Percentiles rank a stretch among this genome's conserved stretches.
Evolutionary conservation across 2,888 invertebrate species (phyloP).

Genomic region (Odontothrips loti): DNA sequence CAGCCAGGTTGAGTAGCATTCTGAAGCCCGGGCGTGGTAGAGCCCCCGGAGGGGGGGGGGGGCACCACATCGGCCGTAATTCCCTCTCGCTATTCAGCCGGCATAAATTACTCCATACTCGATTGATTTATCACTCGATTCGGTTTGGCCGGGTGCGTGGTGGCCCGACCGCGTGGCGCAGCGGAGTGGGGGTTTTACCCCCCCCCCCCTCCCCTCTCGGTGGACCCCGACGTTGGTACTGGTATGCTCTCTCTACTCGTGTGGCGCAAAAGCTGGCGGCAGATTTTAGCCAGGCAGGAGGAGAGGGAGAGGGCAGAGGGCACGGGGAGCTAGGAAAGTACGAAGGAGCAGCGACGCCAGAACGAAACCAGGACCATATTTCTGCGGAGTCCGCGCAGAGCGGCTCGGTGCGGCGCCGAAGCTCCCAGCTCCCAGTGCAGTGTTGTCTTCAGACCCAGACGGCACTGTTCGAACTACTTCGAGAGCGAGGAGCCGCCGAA

Average conservation of each 20-base stretch:
- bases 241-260: background rate
- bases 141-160: background rate
- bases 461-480: background rate
- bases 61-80: background rate
- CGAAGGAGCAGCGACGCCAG: background rate
- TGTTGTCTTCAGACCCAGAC: background rate
- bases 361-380: background rate
- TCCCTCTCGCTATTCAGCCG: background rate
- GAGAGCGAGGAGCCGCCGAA: background rate
- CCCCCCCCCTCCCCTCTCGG: background rate
- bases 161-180: background rate
- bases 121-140: slow-evolving; percentile 23
- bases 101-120: slow-evolving; percentile 10
- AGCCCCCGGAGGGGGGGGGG: too few species aligned
- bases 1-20: too few species aligned
- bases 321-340: background rate
- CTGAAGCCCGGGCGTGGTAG: too few species aligned
- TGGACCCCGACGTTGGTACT: background rate
- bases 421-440: background rate
- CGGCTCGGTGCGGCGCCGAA: background rate
- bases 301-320: background rate
- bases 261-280: background rate
- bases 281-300: background rate
- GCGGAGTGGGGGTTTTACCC: background rate
- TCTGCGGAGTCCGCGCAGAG: background rate